Evolutionary conservation across 1,140 invertebrate genomes (phyloP).

Genomic region (Trichoplusia ni): DNA sequence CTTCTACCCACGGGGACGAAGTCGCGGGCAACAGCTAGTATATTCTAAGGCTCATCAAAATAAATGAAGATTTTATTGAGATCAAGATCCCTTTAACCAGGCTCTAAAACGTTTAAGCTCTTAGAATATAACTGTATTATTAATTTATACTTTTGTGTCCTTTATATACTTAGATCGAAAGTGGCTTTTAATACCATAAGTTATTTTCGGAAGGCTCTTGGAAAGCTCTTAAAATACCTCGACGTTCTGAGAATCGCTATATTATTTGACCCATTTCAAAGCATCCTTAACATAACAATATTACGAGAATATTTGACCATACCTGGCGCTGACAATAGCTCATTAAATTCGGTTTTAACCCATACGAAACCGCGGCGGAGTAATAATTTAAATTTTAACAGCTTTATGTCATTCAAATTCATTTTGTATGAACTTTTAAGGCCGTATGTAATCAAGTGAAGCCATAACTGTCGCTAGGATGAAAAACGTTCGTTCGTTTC

Average conservation of each 20-base stretch:
- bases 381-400: constrained; percentile 24
- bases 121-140: no score
- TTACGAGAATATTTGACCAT: not conserved
- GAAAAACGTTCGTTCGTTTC: constrained; percentile 21
- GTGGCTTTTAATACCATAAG: no score
- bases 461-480: constrained; percentile 25
- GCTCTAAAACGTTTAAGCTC: no score
- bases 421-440: constrained; percentile 22
- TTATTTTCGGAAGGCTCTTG: no score
- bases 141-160: no score
- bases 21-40: no score
- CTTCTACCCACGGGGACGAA: no score
- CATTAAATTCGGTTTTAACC: constrained; percentile 6
- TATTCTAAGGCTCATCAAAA: no score
- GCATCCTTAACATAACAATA: not conserved
- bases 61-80: no score
- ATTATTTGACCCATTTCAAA: not conserved
- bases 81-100: no score
- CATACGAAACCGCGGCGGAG: not conserved
- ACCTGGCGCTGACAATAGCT: constrained; percentile 4
- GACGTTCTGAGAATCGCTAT: not conserved
- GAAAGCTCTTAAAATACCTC: not conserved
- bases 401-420: constrained; percentile 25
- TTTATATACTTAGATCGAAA: no score
- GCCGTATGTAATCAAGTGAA: constrained; percentile 25